These are phyloP conservation scores for Climacteris rufus DNA, from an alignment of 2,113 vertebrate species.

Conservation along the genomic window DNA sequence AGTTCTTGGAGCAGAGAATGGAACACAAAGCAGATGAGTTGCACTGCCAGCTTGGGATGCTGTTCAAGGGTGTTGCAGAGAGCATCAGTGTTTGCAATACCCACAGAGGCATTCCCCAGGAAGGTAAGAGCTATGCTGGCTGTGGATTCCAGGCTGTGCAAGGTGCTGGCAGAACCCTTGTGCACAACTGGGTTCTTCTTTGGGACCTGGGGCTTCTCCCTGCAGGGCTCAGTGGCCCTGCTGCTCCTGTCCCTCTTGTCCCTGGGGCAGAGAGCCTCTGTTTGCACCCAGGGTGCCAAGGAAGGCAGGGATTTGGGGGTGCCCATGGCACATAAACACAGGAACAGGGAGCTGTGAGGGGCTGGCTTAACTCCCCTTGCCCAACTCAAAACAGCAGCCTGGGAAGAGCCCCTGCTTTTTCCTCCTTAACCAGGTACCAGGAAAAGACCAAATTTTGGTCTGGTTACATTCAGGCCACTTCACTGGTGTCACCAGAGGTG, in stretches of 20 bases:
- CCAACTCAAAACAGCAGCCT: not conserved
- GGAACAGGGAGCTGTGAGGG: accelerated
- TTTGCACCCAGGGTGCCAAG: no score
- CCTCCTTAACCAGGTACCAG: not conserved
- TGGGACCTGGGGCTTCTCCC: not conserved
- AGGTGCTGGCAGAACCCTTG: not conserved
- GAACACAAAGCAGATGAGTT: not conserved
- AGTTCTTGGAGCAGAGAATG: not conserved
- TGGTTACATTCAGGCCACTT: not conserved
- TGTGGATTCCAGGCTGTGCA: not conserved
- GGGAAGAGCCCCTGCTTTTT: not conserved
- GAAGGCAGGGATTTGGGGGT: not conserved
- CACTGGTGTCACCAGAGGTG: not conserved
- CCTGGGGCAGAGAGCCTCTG: no score
- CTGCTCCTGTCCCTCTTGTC: no score
- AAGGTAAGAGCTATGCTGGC: not conserved
- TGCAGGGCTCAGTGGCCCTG: no score
- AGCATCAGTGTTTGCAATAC: not conserved
- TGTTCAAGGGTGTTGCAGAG: not conserved
- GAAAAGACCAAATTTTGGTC: not conserved
- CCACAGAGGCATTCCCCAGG: not conserved
- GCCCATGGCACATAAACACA: accelerated
- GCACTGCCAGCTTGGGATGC: not conserved
- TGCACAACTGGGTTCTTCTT: not conserved
- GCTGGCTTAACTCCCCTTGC: not conserved